A percentile compares a stretch with the other conserved stretches of the same genome.
phyloP scores from a whole-genome alignment of 2,797 vertebrate genomes.

The Myotis myotis region DNA sequence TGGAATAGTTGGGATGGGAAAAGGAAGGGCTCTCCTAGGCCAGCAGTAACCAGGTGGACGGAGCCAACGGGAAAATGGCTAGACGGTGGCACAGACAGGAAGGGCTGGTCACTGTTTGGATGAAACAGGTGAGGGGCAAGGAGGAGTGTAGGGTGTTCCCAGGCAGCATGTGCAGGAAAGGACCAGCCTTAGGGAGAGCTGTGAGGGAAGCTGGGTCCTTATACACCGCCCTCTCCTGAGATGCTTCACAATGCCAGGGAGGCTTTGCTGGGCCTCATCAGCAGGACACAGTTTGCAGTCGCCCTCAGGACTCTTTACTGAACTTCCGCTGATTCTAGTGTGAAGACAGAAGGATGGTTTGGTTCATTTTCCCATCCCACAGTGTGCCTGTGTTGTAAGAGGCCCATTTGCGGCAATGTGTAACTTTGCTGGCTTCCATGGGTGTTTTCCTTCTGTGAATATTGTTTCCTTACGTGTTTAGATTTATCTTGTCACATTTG shows the following conservation, averaged over 20 bases:
- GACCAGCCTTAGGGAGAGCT: neutral
- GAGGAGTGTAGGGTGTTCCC: neutral
- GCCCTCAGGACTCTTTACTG: neutral
- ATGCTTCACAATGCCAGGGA: neutral
- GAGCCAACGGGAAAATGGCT: neutral
- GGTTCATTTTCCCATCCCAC: neutral
- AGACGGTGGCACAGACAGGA: neutral
- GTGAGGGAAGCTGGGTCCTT: neutral
- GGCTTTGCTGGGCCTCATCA: neutral
- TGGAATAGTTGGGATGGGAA: neutral
- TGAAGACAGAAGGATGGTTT: neutral
- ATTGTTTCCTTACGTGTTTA: neutral
- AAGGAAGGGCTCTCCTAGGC: neutral
- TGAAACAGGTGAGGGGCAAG: neutral
- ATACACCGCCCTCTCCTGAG: neutral
- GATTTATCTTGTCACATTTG: conserved; percentile 31
- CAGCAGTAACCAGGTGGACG: neutral
- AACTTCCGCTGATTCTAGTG: neutral
- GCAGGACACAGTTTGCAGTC: neutral
- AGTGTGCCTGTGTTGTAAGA: neutral
- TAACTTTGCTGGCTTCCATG: neutral
- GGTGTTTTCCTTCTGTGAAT: conserved; percentile 11
- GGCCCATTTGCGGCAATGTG: neutral
- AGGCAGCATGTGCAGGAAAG: neutral
- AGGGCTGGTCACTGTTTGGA: neutral